A percentile compares a stretch with the other conserved stretches of the same genome.
Conservation (phyloP, 1,140 invertebrate genomes). For the Drosophila varians region DNA sequence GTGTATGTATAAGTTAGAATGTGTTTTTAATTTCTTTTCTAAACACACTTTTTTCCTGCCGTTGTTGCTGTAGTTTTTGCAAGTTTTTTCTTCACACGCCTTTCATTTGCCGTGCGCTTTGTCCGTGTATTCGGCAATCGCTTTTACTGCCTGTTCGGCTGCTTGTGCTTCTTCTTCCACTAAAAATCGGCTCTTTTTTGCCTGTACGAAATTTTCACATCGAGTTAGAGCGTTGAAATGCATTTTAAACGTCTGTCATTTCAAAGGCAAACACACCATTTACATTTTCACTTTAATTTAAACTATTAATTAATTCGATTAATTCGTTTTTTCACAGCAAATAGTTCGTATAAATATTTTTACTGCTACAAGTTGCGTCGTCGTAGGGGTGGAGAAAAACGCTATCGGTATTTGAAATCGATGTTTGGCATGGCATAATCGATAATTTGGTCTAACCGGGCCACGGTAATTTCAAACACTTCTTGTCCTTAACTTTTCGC, state of each 20-base stretch:
- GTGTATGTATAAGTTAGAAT: conserved; percentile 59
- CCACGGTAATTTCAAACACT: too few species aligned
- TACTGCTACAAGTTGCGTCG: conserved; percentile 72
- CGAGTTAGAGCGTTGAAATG: conserved; percentile 63
- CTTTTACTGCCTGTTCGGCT: conserved; percentile 70
- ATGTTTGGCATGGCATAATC: neutral
- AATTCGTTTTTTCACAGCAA: conserved; percentile 55
- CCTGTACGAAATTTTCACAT: conserved; percentile 76
- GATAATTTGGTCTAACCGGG: neutral
- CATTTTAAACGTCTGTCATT: conserved; percentile 72
- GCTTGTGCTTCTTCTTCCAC: conserved; percentile 65
- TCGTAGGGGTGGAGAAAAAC: conserved; percentile 20
- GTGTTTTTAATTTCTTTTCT: conserved; percentile 82
- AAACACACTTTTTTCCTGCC: conserved; percentile 73
- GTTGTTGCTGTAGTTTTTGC: conserved; percentile 78
- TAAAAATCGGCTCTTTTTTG: conserved; percentile 78
- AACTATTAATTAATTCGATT: conserved; percentile 24
- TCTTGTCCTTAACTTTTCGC: too few species aligned
- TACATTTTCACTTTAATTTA: conserved; percentile 63
- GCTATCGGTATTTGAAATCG: neutral
- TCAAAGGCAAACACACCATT: conserved; percentile 56
- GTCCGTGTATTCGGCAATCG: conserved; percentile 70
- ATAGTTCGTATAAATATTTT: conserved; percentile 72
- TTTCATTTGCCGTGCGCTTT: conserved; percentile 71
- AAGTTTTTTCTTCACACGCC: conserved; percentile 75